Conservation (phyloP, 2,888 invertebrate species). For the Plagodis dolabraria region DNA sequence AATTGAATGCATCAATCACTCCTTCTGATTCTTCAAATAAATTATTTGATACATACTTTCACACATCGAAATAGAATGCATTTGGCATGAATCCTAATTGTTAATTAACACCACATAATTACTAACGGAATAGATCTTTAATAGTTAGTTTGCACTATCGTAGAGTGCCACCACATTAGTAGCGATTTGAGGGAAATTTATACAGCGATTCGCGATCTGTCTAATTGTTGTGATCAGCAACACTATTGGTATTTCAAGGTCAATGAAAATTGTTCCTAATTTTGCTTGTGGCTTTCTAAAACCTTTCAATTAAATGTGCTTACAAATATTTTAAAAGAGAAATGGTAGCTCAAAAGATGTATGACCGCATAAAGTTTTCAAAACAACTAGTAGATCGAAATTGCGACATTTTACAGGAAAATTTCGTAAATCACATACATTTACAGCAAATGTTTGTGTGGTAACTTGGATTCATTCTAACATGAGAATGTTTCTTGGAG, state of each 20-base stretch:
- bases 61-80: constrained; percentile 9
- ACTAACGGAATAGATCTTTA: constrained; percentile 4
- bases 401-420: no score
- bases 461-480: no score
- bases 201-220: constrained; percentile 4
- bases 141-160: constrained; percentile 17
- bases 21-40: no score
- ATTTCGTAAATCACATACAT: no score
- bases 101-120: constrained; percentile 15
- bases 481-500: no score
- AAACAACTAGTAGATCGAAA: no score
- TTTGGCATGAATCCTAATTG: constrained; percentile 14
- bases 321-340: not conserved
- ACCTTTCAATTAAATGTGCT: constrained; percentile 11
- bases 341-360: not conserved
- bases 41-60: not conserved
- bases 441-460: no score
- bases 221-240: constrained; percentile 18
- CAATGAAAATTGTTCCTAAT: constrained; percentile 12
- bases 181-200: constrained; percentile 7
- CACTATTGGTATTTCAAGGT: constrained; percentile 9
- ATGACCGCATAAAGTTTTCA: no score
- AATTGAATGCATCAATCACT: no score
- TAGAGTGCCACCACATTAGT: constrained; percentile 9
- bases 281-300: constrained; percentile 20